Percentiles rank a stretch among this genome's conserved stretches.
These are phyloP conservation scores for Phortica magna DNA, from an alignment of 2,888 invertebrate genomes.

Conservation along the genomic window DNA sequence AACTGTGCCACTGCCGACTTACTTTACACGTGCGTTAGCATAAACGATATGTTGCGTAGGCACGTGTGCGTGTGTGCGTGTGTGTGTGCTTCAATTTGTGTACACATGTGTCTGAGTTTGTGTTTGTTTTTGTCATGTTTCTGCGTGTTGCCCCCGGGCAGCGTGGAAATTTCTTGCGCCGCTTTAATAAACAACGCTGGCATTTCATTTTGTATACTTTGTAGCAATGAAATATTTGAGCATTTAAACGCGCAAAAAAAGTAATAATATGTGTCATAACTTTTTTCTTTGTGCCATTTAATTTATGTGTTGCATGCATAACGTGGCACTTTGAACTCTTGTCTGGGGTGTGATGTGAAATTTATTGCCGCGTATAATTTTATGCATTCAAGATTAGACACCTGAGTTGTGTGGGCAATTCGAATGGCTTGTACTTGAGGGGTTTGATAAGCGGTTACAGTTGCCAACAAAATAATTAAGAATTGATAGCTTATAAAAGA, in stretches of 20 bases:
- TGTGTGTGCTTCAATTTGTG: slow-evolving; percentile 1
- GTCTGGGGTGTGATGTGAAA: neutral
- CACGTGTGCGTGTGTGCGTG: slow-evolving; percentile 27
- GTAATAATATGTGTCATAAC: neutral
- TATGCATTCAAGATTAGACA: neutral
- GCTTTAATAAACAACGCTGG: slow-evolving; percentile 11
- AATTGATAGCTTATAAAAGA: too few species aligned
- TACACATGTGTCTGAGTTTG: neutral
- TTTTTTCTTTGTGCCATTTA: neutral
- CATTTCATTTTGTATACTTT: slow-evolving; percentile 38
- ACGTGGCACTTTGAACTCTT: slow-evolving; percentile 15
- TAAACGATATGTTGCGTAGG: neutral
- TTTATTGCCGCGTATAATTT: slow-evolving; percentile 16
- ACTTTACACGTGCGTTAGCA: too few species aligned
- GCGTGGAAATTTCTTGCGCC: slow-evolving; percentile 18
- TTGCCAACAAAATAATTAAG: too few species aligned
- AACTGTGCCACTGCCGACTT: too few species aligned
- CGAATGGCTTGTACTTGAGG: too few species aligned
- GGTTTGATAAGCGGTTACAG: too few species aligned
- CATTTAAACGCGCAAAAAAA: slow-evolving; percentile 1
- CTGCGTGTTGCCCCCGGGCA: slow-evolving; percentile 44
- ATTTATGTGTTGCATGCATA: slow-evolving; percentile 5
- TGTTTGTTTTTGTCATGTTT: slow-evolving; percentile 45
- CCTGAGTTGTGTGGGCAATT: neutral
- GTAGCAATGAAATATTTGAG: slow-evolving; percentile 22